Conservation (phyloP, 2,888 invertebrate species). For the Notocelia uddmanniana region DNA sequence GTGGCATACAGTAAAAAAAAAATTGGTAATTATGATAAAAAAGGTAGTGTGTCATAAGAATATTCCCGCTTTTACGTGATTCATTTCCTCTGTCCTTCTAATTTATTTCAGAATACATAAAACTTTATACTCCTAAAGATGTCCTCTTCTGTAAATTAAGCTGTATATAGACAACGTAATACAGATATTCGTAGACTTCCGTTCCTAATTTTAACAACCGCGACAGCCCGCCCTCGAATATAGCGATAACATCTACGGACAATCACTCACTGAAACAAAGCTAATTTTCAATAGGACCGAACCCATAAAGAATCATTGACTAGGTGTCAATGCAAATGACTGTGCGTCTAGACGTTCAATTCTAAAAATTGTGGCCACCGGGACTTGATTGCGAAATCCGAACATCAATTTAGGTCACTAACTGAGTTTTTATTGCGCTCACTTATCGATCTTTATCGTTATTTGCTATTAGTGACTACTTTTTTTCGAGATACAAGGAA, state of each 20-base stretch:
- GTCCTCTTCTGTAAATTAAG: too few species aligned
- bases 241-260: constrained; percentile 8
- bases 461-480: constrained; percentile 21
- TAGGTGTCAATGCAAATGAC: constrained; percentile 66
- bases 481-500: constrained; percentile 18
- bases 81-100: too few species aligned
- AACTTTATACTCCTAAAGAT: too few species aligned
- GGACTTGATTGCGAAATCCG: constrained; percentile 61
- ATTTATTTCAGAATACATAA: too few species aligned
- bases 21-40: too few species aligned
- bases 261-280: not conserved
- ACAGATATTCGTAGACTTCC: too few species aligned
- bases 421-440: constrained; percentile 50
- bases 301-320: constrained; percentile 53
- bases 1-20: too few species aligned
- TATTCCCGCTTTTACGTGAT: too few species aligned
- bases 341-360: constrained; percentile 77
- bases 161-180: too few species aligned
- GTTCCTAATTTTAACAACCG: not conserved
- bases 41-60: too few species aligned
- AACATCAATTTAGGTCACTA: constrained; percentile 45
- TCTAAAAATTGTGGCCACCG: constrained; percentile 67
- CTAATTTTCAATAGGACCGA: constrained; percentile 47
- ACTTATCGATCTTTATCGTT: constrained; percentile 41
- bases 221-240: not conserved